Evolutionary conservation across 2,113 vertebrate species (phyloP), one percentile per base, ranked within the genome.

Genomic region (Lasiurus cinereus): DNA sequence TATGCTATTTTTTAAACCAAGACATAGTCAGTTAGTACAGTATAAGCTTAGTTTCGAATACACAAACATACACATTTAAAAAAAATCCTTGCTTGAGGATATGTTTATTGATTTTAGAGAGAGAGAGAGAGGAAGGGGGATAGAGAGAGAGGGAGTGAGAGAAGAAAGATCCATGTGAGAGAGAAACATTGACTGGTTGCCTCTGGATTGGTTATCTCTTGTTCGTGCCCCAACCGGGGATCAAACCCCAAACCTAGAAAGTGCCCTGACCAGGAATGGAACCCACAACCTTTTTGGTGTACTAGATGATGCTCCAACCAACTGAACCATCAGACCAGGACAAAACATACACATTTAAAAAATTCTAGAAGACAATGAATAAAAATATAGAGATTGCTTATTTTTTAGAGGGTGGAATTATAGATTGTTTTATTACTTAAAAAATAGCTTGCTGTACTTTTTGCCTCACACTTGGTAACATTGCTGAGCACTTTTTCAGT

Each of bases 1-100:
- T 89, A 10, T 85, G 21, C 59, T 92, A 56, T 22, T 9, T 80
- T 93, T 89, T 79, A 90, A 82, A 84, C 29, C 29, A 88, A 93
- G 16, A 19, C 5, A 88, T 70, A 86, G 69, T 92, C 22, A 70
- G 39, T 48, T 82, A 93, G n/a, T 39, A 50, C 2, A 69, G 8
- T 33, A 54, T 21, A 18, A 76, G 46, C 29, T 31, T 87, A 46
- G 27, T 84, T 90, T 93, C 43, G 18, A 79, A 56, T 66, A 94
- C 83, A 66, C 64, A 85, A 84, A 78, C 11, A 72, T 59, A 69
- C 6, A 56, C 36, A 39, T 79, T 88, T 92, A 7, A 12, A 48
- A 77, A 88, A 91, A 62, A 12, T 62, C 11, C 59, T 62, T 29
- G 27, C 59, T 29, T 0, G 0, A 62, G 59, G 11, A 62, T 62